phyloP scores from a whole-genome alignment of 1,140 invertebrate genomes.

The Pogonognathellus flavescens region DNA sequence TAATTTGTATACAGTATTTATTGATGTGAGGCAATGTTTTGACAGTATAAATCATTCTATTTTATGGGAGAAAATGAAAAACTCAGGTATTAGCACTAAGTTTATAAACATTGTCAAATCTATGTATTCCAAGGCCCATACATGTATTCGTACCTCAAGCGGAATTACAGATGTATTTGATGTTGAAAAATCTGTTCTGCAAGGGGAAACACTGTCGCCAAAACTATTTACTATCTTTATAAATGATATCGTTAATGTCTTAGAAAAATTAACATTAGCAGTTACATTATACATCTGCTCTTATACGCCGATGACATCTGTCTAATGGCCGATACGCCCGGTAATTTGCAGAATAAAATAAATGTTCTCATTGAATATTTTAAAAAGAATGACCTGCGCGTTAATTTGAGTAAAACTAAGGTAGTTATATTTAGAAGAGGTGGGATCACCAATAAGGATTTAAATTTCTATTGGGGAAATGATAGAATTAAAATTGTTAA shows the following conservation, averaged over 20 bases:
- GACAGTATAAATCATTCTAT: too few relatives aligned
- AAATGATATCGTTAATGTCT: neutral
- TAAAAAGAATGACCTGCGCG: neutral
- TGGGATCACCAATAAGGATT: neutral
- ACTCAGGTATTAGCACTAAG: too few relatives aligned
- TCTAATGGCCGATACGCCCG: neutral
- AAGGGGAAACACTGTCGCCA: neutral
- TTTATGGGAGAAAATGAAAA: too few relatives aligned
- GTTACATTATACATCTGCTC: neutral
- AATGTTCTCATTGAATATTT: slow-evolving; percentile 26
- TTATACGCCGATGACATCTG: slow-evolving; percentile 59
- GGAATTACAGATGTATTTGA: too few relatives aligned
- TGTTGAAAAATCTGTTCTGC: too few relatives aligned
- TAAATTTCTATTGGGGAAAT: neutral
- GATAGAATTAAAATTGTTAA: neutral
- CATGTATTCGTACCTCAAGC: too few relatives aligned
- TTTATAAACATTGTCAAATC: too few relatives aligned
- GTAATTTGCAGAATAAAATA: slow-evolving; percentile 54
- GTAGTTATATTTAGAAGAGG: neutral
- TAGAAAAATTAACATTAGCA: neutral
- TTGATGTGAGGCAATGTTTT: too few relatives aligned
- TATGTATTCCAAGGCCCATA: too few relatives aligned
- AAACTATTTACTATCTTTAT: neutral
- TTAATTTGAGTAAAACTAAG: neutral
- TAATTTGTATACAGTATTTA: too few relatives aligned